Evolutionary conservation across 2,113 vertebrate genomes (phyloP).

Genomic region (Oreamnos americanus): DNA sequence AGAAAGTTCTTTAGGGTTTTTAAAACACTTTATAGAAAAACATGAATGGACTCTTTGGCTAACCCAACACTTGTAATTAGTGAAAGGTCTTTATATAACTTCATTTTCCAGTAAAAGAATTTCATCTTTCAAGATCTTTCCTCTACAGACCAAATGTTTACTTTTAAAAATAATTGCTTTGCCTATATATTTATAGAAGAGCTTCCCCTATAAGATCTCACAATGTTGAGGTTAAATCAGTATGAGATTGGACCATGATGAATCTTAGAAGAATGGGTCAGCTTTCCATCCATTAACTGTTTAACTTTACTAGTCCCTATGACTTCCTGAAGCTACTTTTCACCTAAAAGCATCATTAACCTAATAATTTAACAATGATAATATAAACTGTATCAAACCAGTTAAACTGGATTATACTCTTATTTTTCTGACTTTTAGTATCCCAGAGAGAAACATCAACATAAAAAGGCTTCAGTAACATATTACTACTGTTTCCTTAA

Average conservation of each 20-base stretch:
- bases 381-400: neutral
- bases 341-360: conserved; percentile 55
- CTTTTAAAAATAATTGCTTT: conserved; percentile 14
- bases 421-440: neutral
- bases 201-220: neutral
- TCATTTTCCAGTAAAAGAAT: neutral
- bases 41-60: neutral
- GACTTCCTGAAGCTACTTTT: conserved; percentile 27
- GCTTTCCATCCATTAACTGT: conserved; percentile 9
- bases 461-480: neutral
- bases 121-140: neutral
- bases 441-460: neutral
- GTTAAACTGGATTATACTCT: neutral
- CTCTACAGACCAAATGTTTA: neutral
- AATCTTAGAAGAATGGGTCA: neutral
- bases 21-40: neutral
- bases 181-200: neutral
- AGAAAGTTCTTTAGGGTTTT: neutral
- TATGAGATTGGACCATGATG: conserved; percentile 6
- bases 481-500: neutral
- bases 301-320: neutral
- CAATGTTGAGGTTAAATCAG: neutral
- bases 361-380: conserved; percentile 41
- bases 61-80: neutral
- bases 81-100: neutral